Base-by-base conservation (phyloP, 2,113 vertebrate genomes). In the Siniperca chuatsi region DNA sequence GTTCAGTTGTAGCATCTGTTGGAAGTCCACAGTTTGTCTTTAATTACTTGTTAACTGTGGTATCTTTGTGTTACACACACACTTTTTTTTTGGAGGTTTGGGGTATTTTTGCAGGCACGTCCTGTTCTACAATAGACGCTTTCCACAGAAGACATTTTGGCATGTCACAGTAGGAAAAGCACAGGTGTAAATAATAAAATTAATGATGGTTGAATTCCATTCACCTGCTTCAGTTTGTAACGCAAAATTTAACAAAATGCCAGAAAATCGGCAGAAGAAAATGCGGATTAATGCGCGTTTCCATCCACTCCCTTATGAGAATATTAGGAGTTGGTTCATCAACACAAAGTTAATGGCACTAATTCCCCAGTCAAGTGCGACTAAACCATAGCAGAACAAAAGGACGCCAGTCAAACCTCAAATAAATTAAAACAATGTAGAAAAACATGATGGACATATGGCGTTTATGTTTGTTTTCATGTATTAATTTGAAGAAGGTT, bases 1-100 rank as follows among this genome's bases (percentile, higher is more conserved):
- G 79, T 66, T 84, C 81, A 13, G 87, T 78, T 83, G 83, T 78
- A 77, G 73, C 89, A 81, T 91, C 87, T 86, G 84, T 78, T 81
- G 67, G 67, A 87, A 79, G 91, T 83, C 61, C 29, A 72, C 85
- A 83, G 79, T 87, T 91, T 83, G 69, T 52, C 48, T 82, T 62
- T 77, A 71, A 84, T 83, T 60, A 85, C 74, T 81, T 60, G 60
- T 65, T 25, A 71, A 58, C 4, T 13, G 70, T 33, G 68, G 40
- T 2, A 21, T 71, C 62, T 75, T 70, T 64, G 29, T 57, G 79
- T 78, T 62, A 61, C 21, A 70, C 76, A 37, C 35, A 37, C 35
- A 37, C 35, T 66, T 42, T 21, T 25, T 33, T 18, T n/a, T 69
- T 20, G 10, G 64, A 18, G 50, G 40, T 48, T 13, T 4, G 29